These are phyloP conservation scores for Rhynchonycteris naso DNA, from an alignment of 2,797 vertebrate species.

Conservation along the genomic window DNA sequence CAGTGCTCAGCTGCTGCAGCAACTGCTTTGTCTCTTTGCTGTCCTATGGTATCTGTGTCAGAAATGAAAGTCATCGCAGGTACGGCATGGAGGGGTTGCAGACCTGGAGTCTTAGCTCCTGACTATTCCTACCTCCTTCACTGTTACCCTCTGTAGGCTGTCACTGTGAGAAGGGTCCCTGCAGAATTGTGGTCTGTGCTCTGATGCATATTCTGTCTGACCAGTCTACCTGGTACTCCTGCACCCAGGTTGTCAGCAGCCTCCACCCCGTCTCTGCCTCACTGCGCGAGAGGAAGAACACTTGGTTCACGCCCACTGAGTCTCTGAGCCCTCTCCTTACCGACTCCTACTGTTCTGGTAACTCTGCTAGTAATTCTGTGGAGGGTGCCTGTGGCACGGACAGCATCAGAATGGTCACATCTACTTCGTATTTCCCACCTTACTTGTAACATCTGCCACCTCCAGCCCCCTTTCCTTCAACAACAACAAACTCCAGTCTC, in stretches of 20 bases:
- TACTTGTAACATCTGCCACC: constrained; percentile 98
- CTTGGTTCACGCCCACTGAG: constrained; percentile 94
- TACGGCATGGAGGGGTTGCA: constrained; percentile 97
- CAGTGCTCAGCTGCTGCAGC: constrained; percentile 96
- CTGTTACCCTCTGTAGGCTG: constrained; percentile 93
- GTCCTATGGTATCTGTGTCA: constrained; percentile 96
- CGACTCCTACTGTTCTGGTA: constrained; percentile 96
- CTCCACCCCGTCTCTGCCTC: constrained; percentile 89
- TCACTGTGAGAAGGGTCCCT: constrained; percentile 97
- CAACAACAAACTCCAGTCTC: constrained; percentile 99
- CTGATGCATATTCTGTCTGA: not conserved
- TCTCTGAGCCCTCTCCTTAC: constrained; percentile 93
- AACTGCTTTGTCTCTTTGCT: constrained; percentile 96
- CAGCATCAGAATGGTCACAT: constrained; percentile 98
- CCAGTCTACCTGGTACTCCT: not conserved
- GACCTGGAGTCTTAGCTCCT: constrained; percentile 94
- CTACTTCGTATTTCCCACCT: constrained; percentile 98
- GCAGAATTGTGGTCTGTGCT: not conserved
- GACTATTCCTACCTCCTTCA: constrained; percentile 97
- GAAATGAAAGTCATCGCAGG: constrained; percentile 96
- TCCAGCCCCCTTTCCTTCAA: constrained; percentile 99
- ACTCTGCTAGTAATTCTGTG: constrained; percentile 96
- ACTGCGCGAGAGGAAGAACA: constrained; percentile 92
- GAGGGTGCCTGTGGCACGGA: constrained; percentile 95
- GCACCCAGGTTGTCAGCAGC: not conserved